Conservation (phyloP, 2,113 vertebrate genomes). For the Cathartes aura region DNA sequence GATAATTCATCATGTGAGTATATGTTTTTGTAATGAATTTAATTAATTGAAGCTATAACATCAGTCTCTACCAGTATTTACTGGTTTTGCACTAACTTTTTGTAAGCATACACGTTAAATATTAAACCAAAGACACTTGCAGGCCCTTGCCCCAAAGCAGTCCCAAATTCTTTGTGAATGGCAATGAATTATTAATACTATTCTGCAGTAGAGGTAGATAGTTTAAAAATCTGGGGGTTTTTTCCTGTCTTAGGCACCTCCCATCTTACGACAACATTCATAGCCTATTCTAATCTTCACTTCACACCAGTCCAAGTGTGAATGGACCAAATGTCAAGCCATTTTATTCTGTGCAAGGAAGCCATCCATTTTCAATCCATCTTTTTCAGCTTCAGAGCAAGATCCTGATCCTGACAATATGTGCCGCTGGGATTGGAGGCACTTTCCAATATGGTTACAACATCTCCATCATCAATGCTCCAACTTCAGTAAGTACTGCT, state of each 20-base stretch:
- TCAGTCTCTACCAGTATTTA: background rate
- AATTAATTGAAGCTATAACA: background rate
- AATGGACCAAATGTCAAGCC: background rate
- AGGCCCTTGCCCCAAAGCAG: background rate
- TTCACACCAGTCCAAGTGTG: background rate
- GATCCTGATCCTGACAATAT: slow-evolving; percentile 83
- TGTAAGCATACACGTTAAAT: background rate
- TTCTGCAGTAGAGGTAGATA: background rate
- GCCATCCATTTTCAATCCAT: background rate
- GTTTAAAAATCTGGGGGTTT: background rate
- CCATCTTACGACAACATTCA: background rate
- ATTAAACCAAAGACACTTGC: background rate
- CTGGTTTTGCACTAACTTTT: background rate
- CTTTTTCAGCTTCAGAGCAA: slow-evolving; percentile 70
- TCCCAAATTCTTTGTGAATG: background rate
- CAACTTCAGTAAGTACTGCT: slow-evolving; percentile 80
- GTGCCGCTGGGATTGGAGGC: slow-evolving; percentile 87
- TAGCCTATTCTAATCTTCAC: background rate
- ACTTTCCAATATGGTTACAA: slow-evolving; percentile 94
- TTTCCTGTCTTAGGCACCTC: background rate
- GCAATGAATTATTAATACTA: background rate
- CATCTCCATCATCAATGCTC: slow-evolving; percentile 90
- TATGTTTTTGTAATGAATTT: background rate
- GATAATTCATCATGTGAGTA: background rate
- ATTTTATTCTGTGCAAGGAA: background rate